Base-by-base conservation (phyloP, 2,113 vertebrate genomes). In the Channa maculata region DNA sequence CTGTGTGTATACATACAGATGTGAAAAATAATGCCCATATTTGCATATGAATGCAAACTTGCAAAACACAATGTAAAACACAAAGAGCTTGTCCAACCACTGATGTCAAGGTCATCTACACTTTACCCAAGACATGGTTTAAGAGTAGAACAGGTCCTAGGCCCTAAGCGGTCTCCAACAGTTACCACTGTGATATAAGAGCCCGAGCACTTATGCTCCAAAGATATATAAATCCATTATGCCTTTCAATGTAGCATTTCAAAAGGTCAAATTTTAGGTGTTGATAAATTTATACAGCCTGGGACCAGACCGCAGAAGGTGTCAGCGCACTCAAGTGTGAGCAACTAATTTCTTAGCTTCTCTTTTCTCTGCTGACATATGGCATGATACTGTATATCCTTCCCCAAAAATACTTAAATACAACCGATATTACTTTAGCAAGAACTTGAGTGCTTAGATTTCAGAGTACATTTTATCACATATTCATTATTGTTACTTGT, bases 261-360 rank as follows among this genome's bases (percentile, higher is more conserved):
- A 51, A 89, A 91, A 92, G 87, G 90, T 90, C 81, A 77, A 5
- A 2, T 79, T 84, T 87, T 62, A 77, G 77, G 62, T 79, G 71
- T 75, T 86, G 59, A 87, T 84, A 61, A 70, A 76, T 71, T 53
- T 33, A 49, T 24, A 71, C 80, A 79, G 70, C 73, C 82, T 5
- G 11, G 34, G 64, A 74, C 64, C 33, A 69, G 33, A 83, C 45
- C 14, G 48, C 6, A 10, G n/a, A 10, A 62, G 65, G 46, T 24
- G 77, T 79, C 61, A 74, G 64, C 54, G 71, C 71, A 7, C 38
- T 52, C 33, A 46, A 81, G 79, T 53, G 15, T 50, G 55, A 37
- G 39, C 39, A 0, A 61, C 38, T 72, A 2, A 52, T 77, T 58
- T 75, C 54, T 15, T 43, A n/a, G 12, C 34, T 13, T 43, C n/a